Evolutionary conservation across 2,888 invertebrate species (phyloP), one percentile per base, ranked within the genome.

Genomic region (Halocaridina rubra): DNA sequence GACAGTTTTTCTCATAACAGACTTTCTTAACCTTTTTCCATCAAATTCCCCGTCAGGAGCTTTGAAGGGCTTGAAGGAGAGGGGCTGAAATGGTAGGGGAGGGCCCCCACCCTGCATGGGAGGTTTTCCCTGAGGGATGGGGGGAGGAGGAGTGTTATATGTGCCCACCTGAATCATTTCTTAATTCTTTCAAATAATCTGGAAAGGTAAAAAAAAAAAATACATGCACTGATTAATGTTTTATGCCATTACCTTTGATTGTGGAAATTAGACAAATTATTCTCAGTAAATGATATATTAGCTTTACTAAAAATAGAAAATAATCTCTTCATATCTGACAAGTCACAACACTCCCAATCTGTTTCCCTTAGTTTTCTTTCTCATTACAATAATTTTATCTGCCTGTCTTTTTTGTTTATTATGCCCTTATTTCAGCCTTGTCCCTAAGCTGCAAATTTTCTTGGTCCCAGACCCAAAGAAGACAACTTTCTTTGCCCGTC

Each of bases 1-100:
- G 80, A 99, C 98, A 39, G 98, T 99, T 92, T 98, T 98, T 89
- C 98, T 93, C 94, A 98, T 97, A 88, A 98, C 97, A 89, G 98
- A 97, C 92, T 98, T 98, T 90, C 98, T 93, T 89, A 98, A 93
- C 88, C 98, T 94, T 92, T 98, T 98, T 85, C 98, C 98, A 93
- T 98, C 98, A 91, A 97, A 98, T 91, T 97, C 97, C 16, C 88
- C 85, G 59, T 88, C 88, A 13, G 88, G 88, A 27, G 88, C 78
- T 61, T 88, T 88, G 69, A 88, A 88, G n/a, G 88, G 86, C 27
- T 86, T 88, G 79, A 88, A 86, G 19, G 86, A 84, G 7, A 88
- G 74, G 7, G 85, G 80, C 53, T 88, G 88, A 69, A 88, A 86
- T 16, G 78, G 76, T 33, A 77, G 85, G 4, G 80, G 16, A 22